Conservation (phyloP, 2,113 vertebrate genomes). For the Rousettus leschenaultii region DNA sequence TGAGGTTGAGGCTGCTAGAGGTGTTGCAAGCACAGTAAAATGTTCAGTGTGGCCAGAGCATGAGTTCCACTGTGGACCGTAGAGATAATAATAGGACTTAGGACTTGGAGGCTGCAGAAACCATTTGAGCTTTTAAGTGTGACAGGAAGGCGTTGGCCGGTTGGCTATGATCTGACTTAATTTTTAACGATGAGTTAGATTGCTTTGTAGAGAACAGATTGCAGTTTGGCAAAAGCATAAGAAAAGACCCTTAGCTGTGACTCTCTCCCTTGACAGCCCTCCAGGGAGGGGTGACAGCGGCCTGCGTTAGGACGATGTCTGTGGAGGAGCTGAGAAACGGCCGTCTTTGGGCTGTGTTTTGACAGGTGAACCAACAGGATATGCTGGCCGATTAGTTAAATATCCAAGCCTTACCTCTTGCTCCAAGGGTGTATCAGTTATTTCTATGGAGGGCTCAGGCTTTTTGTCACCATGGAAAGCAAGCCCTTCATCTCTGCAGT, state of each 20-base stretch:
- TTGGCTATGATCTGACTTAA: not conserved
- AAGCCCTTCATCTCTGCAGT: not conserved
- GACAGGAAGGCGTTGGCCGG: not conserved
- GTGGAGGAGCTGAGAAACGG: not conserved
- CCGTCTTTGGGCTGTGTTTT: not conserved
- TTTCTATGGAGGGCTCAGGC: not conserved
- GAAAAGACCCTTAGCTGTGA: not conserved
- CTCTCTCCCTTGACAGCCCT: not conserved
- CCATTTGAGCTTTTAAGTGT: not conserved
- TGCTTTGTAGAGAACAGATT: not conserved
- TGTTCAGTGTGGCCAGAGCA: not conserved
- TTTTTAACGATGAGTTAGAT: not conserved
- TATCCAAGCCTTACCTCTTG: not conserved
- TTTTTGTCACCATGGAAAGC: not conserved
- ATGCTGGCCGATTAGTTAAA: too few relatives aligned
- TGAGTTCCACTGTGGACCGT: not conserved
- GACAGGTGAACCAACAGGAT: not conserved
- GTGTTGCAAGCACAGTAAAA: not conserved
- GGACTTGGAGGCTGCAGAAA: not conserved
- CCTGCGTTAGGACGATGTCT: not conserved
- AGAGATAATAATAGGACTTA: not conserved
- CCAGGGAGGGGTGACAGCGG: accelerated
- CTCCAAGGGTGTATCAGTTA: accelerated
- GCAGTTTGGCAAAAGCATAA: not conserved
- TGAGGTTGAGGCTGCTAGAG: not conserved